Base-by-base conservation (phyloP, 2,113 vertebrate species). In the Syngnathus floridae region DNA sequence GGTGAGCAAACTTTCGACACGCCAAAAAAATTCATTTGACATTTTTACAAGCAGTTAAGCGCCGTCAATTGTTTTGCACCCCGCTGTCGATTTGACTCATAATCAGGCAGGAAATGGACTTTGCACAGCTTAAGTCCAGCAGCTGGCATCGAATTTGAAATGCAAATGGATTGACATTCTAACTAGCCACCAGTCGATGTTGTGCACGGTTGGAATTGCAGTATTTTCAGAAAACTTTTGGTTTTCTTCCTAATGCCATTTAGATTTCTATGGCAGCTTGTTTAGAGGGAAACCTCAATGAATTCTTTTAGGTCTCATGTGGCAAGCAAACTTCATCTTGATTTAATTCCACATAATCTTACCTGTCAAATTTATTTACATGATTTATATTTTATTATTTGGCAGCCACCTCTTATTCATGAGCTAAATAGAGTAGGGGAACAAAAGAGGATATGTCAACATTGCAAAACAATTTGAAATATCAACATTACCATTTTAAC, bases 391-490 rank as follows among this genome's bases (percentile, higher is more conserved):
- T 26, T 26, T 26, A 26, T 1, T 22, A 11, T 58, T 58, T 38
- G 16, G 0, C 16, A 8, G 55, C 35, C 4, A 21, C 16, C 4
- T 37, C 17, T 58, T 58, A 58, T 19, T 37, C 57, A 21, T 19
- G 8, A 60, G 10, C 37, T 21, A n/a, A 7, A 36, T 60, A n/a
- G 58, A 41, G n/a, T 2, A 56, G 31, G 7, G 54, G 26, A 16
- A 26, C 51, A 16, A 62, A 31, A 41, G 21, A 21, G 14, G n/a
- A 13, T 60, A 21, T 41, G 37, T 60, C 22, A 62, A 45, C 40
- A 19, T 31, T 46, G 41, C 16, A 22, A 11, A 60, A 45, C 60
- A 65, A 65, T 54, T 26, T 57, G 31, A 69, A 48, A 65, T 60
- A 67, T 43, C 35, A 66, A 70, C 66, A 63, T 51, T 46, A 26